Percentiles rank a stretch among this genome's conserved stretches.
Conservation (phyloP, 2,113 vertebrate genomes). For the Paraplagusia blochii region DNA sequence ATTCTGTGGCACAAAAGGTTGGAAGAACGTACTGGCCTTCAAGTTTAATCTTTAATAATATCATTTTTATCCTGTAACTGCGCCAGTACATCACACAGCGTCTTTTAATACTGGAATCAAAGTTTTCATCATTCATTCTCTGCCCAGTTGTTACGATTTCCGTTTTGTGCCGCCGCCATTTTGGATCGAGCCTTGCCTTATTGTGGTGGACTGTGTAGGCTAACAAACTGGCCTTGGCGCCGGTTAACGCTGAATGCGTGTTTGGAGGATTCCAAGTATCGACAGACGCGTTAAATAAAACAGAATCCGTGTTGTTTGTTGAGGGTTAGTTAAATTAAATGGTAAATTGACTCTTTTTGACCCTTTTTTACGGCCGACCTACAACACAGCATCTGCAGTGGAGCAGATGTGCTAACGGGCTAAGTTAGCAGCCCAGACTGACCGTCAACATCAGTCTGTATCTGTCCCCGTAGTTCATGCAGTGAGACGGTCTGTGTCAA, state of each 20-base stretch:
- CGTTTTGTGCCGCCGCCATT: conserved; percentile 66
- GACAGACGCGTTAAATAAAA: neutral
- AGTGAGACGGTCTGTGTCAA: neutral
- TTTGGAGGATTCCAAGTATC: neutral
- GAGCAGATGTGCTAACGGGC: conserved; percentile 24
- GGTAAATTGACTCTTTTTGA: neutral
- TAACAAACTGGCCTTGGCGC: conserved; percentile 11
- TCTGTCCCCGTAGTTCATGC: conserved; percentile 14
- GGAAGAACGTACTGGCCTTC: too few species aligned
- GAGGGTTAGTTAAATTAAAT: too few species aligned
- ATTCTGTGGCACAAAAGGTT: too few species aligned
- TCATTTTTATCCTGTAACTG: too few species aligned
- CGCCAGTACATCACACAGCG: too few species aligned
- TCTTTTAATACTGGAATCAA: neutral
- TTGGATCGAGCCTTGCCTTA: conserved; percentile 58
- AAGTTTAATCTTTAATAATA: too few species aligned
- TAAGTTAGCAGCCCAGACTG: conserved; percentile 30
- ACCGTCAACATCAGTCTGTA: conserved; percentile 13
- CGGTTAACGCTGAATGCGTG: neutral
- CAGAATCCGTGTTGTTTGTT: too few species aligned
- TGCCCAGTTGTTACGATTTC: conserved; percentile 45
- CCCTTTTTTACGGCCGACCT: neutral
- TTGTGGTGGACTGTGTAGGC: conserved; percentile 22
- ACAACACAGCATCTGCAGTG: conserved; percentile 5
- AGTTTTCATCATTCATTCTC: conserved; percentile 6